Evolutionary conservation across 2,113 vertebrate species (phyloP).

Genomic region (Campylomormyrus tamandua): DNA sequence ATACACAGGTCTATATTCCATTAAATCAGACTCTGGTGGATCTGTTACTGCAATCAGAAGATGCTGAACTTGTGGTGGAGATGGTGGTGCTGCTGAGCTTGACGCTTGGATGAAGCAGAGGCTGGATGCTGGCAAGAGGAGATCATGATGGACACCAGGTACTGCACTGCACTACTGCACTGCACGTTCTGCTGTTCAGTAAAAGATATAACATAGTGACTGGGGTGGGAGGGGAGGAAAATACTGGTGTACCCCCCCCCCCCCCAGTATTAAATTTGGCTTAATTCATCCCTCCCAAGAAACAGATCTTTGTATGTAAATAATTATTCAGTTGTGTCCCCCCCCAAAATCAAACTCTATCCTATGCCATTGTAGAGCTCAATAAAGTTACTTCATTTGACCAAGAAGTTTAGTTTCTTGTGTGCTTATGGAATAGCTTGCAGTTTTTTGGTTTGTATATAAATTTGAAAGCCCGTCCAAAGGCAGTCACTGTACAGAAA

Average conservation of each 20-base stretch:
- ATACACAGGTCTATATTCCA: background rate
- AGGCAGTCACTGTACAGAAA: too few species aligned
- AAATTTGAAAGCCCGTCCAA: too few species aligned
- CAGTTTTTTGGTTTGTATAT: too few species aligned
- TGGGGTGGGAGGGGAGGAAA: too few species aligned
- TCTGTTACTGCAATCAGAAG: background rate
- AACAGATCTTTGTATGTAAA: background rate
- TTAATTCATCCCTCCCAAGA: background rate
- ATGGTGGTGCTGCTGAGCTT: background rate
- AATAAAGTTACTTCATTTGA: too few species aligned
- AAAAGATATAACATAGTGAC: background rate
- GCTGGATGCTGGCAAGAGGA: background rate
- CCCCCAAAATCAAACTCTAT: too few species aligned
- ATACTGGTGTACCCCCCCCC: too few species aligned
- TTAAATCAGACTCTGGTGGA: background rate
- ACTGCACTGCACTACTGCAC: background rate
- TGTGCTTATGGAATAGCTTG: too few species aligned
- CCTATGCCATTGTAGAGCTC: too few species aligned
- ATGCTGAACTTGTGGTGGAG: background rate
- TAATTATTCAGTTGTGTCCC: background rate
- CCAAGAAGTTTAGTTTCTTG: too few species aligned
- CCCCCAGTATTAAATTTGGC: too few species aligned
- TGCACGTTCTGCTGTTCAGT: background rate
- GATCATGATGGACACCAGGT: background rate
- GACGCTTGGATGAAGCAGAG: background rate